Evolutionary conservation across 2,797 vertebrate genomes (phyloP), one percentile per base, ranked within the genome.

Genomic region (Helarctos malayanus): DNA sequence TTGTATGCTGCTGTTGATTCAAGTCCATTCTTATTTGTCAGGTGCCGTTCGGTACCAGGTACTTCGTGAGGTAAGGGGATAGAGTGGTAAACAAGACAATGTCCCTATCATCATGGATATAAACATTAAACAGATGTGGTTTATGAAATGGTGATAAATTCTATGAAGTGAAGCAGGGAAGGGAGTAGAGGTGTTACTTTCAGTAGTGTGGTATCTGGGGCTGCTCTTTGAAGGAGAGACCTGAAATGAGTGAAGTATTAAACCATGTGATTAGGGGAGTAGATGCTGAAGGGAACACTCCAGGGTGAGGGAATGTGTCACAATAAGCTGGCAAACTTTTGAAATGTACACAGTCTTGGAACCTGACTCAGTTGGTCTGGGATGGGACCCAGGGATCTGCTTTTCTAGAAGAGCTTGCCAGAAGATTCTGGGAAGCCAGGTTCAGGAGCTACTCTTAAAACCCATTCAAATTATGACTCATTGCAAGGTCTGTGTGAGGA

Each of bases 341-440:
- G 63, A 91, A 47, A 71, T 13, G 19, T 18, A 21, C 59, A 15
- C 16, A 69, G 29, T 61, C 35, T 69, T 21, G 49, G 27, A 49
- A 38, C 71, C 52, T 84, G 65, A 88, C 65, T 47, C n/a, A 47
- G 19, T 65, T 69, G 56, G 32, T 83, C 91, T 94, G 80, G 45
- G 19, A 18, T 54, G 19, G 93, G n/a, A 52, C 73, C 68, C 54
- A 78, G 54, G 21, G 78, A 85, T 69, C 54, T 82, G 49, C 78
- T 95, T 93, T 61, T 69, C 63, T 61, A 1, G 61, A 32, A 71
- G 41, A 45, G 68, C 23, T 82, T 47, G 89, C 69, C 19, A 21
- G 80, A 91, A 89, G 61, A 57, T 95, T 94, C 56, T 49, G 56
- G 63, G 83, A 95, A 82, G 84, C 52, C 63, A 56, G 21, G 15